Evolutionary conservation across 2,113 vertebrate species (phyloP).

Genomic region (Bothrops jararaca): DNA sequence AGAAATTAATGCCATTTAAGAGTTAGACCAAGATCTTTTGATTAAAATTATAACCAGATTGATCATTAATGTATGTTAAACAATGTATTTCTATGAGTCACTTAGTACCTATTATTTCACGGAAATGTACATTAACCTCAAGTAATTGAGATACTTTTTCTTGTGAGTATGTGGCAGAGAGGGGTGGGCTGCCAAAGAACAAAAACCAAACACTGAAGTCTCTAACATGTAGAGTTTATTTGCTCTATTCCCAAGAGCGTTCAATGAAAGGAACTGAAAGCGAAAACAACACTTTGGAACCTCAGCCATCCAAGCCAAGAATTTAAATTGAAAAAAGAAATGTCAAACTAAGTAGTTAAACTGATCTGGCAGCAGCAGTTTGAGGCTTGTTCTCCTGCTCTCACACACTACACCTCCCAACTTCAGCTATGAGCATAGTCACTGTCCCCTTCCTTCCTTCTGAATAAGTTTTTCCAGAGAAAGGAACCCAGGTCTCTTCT

Average conservation of each 20-base stretch:
- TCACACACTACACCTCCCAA: background rate
- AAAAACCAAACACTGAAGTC: background rate
- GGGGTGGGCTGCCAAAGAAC: background rate
- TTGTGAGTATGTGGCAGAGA: background rate
- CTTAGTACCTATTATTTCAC: background rate
- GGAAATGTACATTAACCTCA: background rate
- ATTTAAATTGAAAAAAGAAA: background rate
- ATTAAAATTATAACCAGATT: background rate
- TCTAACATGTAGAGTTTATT: background rate
- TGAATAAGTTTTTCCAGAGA: no score
- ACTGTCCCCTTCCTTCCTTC: no score
- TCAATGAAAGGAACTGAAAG: background rate
- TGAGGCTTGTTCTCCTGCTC: background rate
- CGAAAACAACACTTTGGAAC: background rate
- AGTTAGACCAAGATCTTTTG: background rate
- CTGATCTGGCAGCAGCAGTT: background rate
- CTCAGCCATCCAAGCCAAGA: background rate
- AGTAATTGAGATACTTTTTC: background rate
- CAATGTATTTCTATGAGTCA: background rate
- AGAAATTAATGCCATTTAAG: background rate
- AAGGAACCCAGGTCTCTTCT: no score
- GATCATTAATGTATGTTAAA: background rate
- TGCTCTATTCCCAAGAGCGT: background rate
- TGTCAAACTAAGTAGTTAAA: background rate
- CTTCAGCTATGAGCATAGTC: background rate